Evolutionary conservation across 2,797 vertebrate species (phyloP).

Genomic region (Hippopotamyrus pictus): DNA sequence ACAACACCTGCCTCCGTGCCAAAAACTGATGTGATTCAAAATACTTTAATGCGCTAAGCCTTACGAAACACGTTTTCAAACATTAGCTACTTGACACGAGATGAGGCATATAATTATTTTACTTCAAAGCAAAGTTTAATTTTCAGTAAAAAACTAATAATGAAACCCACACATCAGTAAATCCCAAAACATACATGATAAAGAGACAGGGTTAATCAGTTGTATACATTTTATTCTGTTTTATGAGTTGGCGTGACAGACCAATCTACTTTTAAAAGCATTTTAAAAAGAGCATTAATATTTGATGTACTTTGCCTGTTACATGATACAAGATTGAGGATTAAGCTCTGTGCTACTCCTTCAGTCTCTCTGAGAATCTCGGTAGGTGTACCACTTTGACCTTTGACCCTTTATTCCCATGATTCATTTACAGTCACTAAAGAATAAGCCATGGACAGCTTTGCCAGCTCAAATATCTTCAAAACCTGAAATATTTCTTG

Average conservation of each 20-base stretch:
- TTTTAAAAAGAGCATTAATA: conserved; percentile 29
- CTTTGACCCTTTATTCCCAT: neutral
- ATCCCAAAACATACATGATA: neutral
- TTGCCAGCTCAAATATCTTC: neutral
- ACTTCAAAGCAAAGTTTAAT: neutral
- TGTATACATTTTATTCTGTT: conserved; percentile 51
- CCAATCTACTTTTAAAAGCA: conserved; percentile 29
- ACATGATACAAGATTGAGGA: conserved; percentile 10
- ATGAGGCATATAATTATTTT: neutral
- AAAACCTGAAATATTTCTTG: neutral
- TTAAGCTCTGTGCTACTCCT: neutral
- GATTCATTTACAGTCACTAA: neutral
- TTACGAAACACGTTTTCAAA: neutral
- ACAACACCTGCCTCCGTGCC: neutral
- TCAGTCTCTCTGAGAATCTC: neutral
- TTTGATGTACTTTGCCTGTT: conserved; percentile 5
- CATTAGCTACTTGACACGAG: neutral
- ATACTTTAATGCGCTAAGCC: neutral
- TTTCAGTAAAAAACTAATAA: neutral
- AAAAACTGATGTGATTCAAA: neutral
- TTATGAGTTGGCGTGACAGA: conserved; percentile 39
- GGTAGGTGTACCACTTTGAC: neutral
- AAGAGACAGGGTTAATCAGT: conserved; percentile 14
- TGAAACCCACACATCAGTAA: neutral
- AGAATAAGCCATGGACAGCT: neutral